Conservation (phyloP, 2,797 vertebrate species). For the Scolopax bukidnonensis region DNA sequence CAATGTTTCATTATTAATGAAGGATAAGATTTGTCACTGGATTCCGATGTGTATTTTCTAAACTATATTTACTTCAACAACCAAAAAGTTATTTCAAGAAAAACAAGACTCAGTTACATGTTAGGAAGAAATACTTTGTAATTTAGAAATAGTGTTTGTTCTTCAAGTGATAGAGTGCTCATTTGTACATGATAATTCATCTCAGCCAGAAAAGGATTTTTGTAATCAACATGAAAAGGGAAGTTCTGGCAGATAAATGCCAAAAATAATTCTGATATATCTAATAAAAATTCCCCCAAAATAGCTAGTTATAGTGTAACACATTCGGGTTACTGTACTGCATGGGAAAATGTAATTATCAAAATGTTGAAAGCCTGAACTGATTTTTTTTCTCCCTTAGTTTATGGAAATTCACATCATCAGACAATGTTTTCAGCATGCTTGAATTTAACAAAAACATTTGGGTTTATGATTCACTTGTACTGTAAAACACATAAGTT, state of each 20-base stretch:
- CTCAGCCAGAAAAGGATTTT: slow-evolving; percentile 48
- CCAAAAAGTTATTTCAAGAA: neutral
- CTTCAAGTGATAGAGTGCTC: slow-evolving; percentile 18
- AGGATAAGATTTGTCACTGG: slow-evolving; percentile 8
- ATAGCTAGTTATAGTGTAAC: neutral
- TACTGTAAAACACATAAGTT: neutral
- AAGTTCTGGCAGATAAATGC: slow-evolving; percentile 29
- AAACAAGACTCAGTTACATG: neutral
- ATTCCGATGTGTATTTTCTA: slow-evolving; percentile 31
- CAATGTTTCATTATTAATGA: neutral
- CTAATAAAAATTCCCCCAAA: slow-evolving; percentile 19
- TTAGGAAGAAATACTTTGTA: slow-evolving; percentile 12
- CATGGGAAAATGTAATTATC: slow-evolving; percentile 43
- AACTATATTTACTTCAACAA: neutral
- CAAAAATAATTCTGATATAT: slow-evolving; percentile 63
- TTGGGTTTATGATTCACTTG: slow-evolving; percentile 24
- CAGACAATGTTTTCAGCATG: slow-evolving; percentile 17
- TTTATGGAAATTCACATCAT: slow-evolving; percentile 35
- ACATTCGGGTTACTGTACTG: neutral
- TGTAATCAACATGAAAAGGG: slow-evolving; percentile 19
- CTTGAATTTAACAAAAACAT: slow-evolving; percentile 18
- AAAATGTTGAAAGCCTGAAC: neutral
- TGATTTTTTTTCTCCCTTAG: neutral
- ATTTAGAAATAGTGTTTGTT: slow-evolving; percentile 17
- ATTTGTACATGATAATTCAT: neutral